Percentiles rank a stretch among this genome's conserved stretches.
phyloP scores from a whole-genome alignment of 2,888 invertebrate species.

The Zeuzera pyrina region DNA sequence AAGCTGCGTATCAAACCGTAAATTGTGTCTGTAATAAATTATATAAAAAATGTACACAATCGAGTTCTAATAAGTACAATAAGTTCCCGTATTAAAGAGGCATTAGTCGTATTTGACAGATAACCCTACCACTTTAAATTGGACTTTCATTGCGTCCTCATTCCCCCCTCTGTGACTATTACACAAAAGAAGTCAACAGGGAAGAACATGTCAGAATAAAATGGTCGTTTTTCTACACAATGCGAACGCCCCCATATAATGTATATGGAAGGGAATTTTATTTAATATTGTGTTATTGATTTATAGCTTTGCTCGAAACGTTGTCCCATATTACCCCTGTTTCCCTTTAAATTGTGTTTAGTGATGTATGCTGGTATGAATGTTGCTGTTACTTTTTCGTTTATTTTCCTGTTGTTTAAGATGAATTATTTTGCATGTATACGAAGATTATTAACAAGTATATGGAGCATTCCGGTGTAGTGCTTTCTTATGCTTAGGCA shows the following conservation, averaged over 20 bases:
- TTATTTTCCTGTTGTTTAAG: constrained; percentile 23
- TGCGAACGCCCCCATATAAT: constrained; percentile 36
- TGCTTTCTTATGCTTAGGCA: no score
- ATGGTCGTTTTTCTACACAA: constrained; percentile 45
- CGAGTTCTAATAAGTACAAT: constrained; percentile 46
- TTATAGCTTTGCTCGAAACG: constrained; percentile 39
- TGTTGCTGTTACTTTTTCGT: constrained; percentile 30
- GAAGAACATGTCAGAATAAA: constrained; percentile 20
- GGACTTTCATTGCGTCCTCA: constrained; percentile 15
- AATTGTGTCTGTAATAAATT: constrained; percentile 17
- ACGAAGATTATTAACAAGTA: no score
- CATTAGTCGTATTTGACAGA: constrained; percentile 48
- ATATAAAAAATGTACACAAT: constrained; percentile 35
- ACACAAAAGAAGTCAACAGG: constrained; percentile 14
- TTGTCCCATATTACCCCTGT: constrained; percentile 30
- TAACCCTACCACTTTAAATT: constrained; percentile 23
- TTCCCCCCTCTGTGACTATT: constrained; percentile 11
- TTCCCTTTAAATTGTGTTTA: constrained; percentile 38
- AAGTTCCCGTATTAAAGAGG: constrained; percentile 51
- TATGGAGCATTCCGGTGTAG: no score
- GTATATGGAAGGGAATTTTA: constrained; percentile 56
- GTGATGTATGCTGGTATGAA: constrained; percentile 33
- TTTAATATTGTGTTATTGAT: constrained; percentile 66
- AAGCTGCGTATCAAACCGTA: constrained; percentile 18
- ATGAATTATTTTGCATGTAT: no score